Evolutionary conservation across 2,797 vertebrate genomes (phyloP).

Genomic region (Paguma larvata): DNA sequence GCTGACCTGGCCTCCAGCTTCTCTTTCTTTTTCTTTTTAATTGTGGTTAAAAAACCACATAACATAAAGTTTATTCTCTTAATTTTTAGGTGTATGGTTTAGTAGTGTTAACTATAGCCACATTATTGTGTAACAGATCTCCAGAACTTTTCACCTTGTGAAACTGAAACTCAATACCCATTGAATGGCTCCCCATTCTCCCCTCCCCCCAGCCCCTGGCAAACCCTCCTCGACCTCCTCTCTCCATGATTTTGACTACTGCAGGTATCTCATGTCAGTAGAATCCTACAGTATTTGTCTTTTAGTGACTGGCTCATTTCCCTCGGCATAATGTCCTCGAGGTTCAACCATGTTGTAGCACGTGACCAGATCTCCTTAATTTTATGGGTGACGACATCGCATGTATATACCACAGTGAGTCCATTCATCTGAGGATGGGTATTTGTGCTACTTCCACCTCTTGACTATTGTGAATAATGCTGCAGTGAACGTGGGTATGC

Average conservation of each 20-base stretch:
- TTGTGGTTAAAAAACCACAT: conserved; percentile 38
- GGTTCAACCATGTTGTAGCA: background rate
- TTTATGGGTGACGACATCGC: background rate
- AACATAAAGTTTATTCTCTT: conserved; percentile 32
- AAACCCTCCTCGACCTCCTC: background rate
- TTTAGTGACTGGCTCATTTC: conserved; percentile 21
- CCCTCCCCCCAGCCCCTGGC: too few relatives aligned
- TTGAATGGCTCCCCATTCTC: background rate
- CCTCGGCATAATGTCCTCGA: background rate
- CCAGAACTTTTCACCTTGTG: background rate
- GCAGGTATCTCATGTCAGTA: too few relatives aligned
- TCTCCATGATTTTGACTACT: background rate
- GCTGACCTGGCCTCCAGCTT: background rate
- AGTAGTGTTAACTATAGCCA: background rate
- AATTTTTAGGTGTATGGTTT: background rate
- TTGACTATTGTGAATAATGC: background rate
- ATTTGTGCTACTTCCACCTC: background rate
- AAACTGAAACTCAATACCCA: background rate
- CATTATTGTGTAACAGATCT: background rate
- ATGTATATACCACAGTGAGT: background rate
- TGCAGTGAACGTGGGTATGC: background rate
- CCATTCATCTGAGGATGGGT: background rate
- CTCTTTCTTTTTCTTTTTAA: conserved; percentile 28
- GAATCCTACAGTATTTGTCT: background rate
- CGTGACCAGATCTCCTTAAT: background rate